Conservation (phyloP, 2,888 invertebrate genomes). For the Trissoscelio sp. region DNA sequence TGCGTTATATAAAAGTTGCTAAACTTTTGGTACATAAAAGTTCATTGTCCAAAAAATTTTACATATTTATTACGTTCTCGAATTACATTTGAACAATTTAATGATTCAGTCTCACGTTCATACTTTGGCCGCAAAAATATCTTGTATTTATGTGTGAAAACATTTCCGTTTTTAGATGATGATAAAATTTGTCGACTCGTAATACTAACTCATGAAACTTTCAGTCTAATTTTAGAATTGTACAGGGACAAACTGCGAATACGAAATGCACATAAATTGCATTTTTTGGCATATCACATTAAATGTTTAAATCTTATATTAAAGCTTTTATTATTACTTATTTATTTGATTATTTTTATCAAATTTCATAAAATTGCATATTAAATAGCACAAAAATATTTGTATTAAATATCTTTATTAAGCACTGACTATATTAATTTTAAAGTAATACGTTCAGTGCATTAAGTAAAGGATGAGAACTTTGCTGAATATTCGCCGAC, state of each 20-base stretch:
- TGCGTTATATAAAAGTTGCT: slow-evolving; percentile 18
- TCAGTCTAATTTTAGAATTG: too few species aligned
- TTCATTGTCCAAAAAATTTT: slow-evolving; percentile 22
- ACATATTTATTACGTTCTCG: slow-evolving; percentile 20
- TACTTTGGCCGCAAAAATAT: slow-evolving; percentile 12
- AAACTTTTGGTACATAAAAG: slow-evolving; percentile 36
- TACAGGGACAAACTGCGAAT: too few species aligned
- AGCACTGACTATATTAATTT: slow-evolving; percentile 13
- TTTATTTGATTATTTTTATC: too few species aligned
- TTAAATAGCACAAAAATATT: too few species aligned
- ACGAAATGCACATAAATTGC: too few species aligned
- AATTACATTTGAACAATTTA: slow-evolving; percentile 25
- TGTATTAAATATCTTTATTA: too few species aligned
- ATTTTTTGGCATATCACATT: too few species aligned
- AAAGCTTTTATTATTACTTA: too few species aligned
- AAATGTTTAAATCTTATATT: too few species aligned
- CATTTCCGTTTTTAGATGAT: slow-evolving; percentile 12
- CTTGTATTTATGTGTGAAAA: slow-evolving; percentile 12
- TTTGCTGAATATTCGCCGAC: slow-evolving; percentile 35
- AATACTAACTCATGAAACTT: slow-evolving; percentile 26
- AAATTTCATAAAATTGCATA: too few species aligned
- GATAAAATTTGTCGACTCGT: slow-evolving; percentile 24
- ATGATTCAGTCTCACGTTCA: neutral
- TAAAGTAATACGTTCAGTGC: slow-evolving; percentile 21
- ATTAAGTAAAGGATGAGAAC: slow-evolving; percentile 25